Conservation (phyloP, 2,888 invertebrate genomes). For the Stegophylla sp. region DNA sequence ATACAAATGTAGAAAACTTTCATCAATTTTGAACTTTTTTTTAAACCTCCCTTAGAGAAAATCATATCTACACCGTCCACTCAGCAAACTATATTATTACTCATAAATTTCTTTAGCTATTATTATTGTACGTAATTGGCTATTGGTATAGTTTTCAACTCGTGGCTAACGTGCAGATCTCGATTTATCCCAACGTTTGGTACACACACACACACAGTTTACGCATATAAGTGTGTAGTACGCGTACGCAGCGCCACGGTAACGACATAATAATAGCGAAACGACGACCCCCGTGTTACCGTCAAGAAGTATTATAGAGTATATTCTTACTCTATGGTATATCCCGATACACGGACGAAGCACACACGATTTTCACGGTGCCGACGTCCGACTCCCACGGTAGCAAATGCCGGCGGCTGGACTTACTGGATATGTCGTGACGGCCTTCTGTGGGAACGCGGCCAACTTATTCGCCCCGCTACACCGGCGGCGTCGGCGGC, state of each 20-base stretch:
- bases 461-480: conserved; percentile 27
- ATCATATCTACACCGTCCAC: no score
- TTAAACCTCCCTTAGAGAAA: no score
- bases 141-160: no score
- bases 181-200: neutral
- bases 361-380: conserved; percentile 32
- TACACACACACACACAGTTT: neutral
- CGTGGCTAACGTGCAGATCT: no score
- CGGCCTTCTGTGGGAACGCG: conserved; percentile 55
- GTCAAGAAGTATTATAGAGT: no score
- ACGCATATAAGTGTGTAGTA: neutral
- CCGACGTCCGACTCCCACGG: conserved; percentile 50
- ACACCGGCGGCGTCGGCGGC: no score
- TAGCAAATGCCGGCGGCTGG: conserved; percentile 53
- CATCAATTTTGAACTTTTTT: no score
- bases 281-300: conserved; percentile 23
- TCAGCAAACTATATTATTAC: no score
- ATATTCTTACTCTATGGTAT: neutral
- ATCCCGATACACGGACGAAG: neutral
- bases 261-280: conserved; percentile 18
- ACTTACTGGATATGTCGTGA: conserved; percentile 56
- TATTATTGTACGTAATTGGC: no score
- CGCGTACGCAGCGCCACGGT: neutral
- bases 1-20: no score
- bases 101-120: no score